These are phyloP conservation scores for Zosterops borbonicus DNA, from an alignment of 2,113 vertebrate species.

Conservation along the genomic window DNA sequence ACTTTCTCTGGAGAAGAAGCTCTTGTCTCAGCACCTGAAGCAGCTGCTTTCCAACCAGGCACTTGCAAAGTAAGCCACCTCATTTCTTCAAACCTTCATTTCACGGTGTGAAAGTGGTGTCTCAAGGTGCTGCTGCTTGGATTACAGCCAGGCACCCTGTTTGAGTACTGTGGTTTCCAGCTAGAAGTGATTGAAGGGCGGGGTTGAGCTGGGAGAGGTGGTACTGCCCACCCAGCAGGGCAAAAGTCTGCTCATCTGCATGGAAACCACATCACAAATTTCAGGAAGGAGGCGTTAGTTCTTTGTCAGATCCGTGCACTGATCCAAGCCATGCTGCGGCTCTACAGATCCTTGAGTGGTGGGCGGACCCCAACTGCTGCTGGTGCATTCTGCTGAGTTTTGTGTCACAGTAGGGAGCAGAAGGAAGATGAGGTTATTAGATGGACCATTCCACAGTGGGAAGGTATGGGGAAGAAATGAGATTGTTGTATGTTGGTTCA, in stretches of 20 bases:
- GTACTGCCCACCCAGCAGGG: neutral
- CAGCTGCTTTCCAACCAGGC: slow-evolving; percentile 87
- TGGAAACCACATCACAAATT: neutral
- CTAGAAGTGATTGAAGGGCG: neutral
- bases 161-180: neutral
- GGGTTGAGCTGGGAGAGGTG: neutral
- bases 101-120: neutral
- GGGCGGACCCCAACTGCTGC: neutral
- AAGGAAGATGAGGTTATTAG: neutral
- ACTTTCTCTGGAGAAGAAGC: slow-evolving; percentile 94
- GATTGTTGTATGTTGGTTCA: neutral
- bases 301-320: neutral
- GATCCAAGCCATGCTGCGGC: neutral
- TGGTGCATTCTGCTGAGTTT: neutral
- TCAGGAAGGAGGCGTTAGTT: neutral
- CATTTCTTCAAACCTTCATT: neutral
- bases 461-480: neutral
- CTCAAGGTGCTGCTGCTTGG: neutral
- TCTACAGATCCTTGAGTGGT: neutral
- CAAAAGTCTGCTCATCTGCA: neutral
- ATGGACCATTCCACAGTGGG: neutral
- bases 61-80: slow-evolving; percentile 82
- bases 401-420: neutral
- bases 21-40: slow-evolving; percentile 94
- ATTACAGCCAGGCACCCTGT: neutral